Conservation (phyloP, 2,113 vertebrate species). For the Strix aluco region DNA sequence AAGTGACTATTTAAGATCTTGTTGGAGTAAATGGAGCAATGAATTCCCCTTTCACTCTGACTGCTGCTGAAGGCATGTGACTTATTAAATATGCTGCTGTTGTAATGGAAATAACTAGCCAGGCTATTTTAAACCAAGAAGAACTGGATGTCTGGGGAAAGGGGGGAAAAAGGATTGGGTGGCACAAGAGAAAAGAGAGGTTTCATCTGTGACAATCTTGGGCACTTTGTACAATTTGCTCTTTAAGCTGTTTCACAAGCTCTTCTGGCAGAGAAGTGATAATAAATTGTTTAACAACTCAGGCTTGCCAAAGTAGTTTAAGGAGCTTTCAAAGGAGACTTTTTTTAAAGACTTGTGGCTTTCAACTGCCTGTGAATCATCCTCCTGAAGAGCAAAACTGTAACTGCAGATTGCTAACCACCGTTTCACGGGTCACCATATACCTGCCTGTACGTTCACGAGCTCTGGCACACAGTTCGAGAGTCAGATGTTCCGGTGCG, state of each 20-base stretch:
- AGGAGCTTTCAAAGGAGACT: slow-evolving; percentile 26
- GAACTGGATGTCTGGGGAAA: not conserved
- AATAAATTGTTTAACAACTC: slow-evolving; percentile 38
- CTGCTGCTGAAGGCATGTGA: not conserved
- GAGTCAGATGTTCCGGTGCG: not conserved
- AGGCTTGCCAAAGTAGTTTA: slow-evolving; percentile 23
- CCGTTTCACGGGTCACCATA: not conserved
- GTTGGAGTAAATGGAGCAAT: not conserved
- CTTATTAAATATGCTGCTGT: not conserved
- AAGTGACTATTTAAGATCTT: not conserved
- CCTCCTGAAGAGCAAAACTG: not conserved
- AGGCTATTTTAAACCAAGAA: slow-evolving; percentile 12
- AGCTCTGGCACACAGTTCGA: not conserved
- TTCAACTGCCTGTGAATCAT: not conserved
- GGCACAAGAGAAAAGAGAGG: not conserved
- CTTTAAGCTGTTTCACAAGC: slow-evolving; percentile 1
- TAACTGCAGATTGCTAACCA: not conserved
- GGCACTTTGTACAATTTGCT: slow-evolving; percentile 5
- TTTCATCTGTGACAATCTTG: not conserved
- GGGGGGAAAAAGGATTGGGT: not conserved
- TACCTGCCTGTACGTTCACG: not conserved
- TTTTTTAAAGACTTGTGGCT: not conserved
- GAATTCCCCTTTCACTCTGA: slow-evolving; percentile 22
- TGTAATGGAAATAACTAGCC: not conserved
- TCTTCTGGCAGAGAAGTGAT: slow-evolving; percentile 35